Percentiles rank a stretch among this genome's conserved stretches.
phyloP scores from a whole-genome alignment of 2,113 vertebrate genomes.

The Ciconia stormi region DNA sequence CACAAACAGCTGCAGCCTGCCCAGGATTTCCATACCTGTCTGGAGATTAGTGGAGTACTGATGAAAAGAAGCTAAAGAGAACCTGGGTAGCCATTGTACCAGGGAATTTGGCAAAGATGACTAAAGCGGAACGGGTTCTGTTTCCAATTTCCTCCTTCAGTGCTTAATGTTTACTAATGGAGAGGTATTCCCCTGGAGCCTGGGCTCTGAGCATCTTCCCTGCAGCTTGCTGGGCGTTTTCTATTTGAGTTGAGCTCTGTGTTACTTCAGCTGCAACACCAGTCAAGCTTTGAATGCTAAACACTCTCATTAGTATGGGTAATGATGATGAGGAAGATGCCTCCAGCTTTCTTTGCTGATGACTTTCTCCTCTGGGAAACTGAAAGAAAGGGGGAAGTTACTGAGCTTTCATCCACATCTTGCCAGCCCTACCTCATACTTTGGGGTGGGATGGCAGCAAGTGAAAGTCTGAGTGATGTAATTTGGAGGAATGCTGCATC shows the following conservation, averaged over 20 bases:
- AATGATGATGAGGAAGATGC: not conserved
- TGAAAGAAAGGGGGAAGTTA: not conserved
- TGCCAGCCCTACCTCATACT: not conserved
- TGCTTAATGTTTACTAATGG: conserved; percentile 20
- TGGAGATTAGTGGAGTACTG: not conserved
- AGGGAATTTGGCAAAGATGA: not conserved
- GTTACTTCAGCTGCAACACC: not conserved
- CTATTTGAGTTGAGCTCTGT: not conserved
- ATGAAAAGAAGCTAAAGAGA: not conserved
- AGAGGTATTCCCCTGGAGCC: not conserved
- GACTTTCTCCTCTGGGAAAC: not conserved
- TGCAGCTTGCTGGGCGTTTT: not conserved
- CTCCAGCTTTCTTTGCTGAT: not conserved
- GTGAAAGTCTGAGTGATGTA: not conserved
- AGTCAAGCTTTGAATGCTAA: not conserved
- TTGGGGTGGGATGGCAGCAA: not conserved
- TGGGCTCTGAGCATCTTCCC: not conserved
- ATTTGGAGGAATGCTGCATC: not conserved
- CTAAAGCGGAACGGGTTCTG: not conserved
- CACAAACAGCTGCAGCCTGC: not conserved
- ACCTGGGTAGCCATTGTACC: not conserved
- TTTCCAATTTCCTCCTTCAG: conserved; percentile 27
- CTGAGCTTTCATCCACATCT: not conserved
- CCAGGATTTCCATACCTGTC: not conserved
- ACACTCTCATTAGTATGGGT: not conserved